Percentiles rank a stretch among this genome's conserved stretches.
Evolutionary conservation across 2,113 vertebrate genomes (phyloP).

Genomic region (Mormyrus iriodes): DNA sequence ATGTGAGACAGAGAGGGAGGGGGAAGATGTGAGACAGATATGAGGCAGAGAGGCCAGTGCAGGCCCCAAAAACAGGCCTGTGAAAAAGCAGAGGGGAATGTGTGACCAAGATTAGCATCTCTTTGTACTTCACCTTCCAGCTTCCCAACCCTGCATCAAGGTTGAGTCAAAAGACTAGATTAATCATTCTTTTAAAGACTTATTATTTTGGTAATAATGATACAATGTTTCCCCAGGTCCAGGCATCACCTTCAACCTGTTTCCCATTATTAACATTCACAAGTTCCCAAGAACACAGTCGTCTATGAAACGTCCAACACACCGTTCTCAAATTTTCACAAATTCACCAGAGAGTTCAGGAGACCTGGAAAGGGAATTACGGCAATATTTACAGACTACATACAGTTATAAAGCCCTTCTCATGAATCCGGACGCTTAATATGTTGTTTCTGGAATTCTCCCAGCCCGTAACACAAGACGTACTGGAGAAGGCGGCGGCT

Average conservation of each 20-base stretch:
- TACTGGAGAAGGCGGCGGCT: neutral
- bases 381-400: neutral
- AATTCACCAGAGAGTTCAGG: neutral
- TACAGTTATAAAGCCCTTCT: neutral
- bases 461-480: neutral
- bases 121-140: slow-evolving; percentile 9
- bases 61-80: neutral
- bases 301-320: neutral
- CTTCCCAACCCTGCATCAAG: neutral
- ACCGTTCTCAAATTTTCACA: neutral
- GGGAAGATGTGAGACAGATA: neutral
- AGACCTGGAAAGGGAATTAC: neutral
- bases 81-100: neutral
- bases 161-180: neutral
- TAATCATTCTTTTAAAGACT: neutral
- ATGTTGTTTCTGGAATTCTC: neutral
- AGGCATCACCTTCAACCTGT: neutral
- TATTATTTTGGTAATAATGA: neutral
- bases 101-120: neutral
- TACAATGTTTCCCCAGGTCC: neutral
- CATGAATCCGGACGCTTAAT: neutral
- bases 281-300: neutral
- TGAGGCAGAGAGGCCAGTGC: neutral
- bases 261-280: neutral
- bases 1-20: neutral